Evolutionary conservation across 2,888 invertebrate genomes (phyloP).

Genomic region (Drosophila formosana): DNA sequence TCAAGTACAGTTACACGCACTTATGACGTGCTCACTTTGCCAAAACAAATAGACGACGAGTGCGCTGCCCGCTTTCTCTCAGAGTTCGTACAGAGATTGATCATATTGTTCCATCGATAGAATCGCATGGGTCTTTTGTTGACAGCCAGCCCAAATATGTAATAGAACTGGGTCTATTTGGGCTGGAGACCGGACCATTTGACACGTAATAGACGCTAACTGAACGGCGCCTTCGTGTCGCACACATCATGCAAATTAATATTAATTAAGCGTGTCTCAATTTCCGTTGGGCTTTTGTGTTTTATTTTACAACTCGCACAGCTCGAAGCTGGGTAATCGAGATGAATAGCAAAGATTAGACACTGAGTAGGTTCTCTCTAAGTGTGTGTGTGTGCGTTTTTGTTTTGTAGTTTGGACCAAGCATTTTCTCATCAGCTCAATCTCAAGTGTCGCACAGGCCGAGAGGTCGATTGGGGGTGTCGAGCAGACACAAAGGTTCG

Average conservation of each 20-base stretch:
- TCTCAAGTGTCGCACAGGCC: slow-evolving; percentile 22
- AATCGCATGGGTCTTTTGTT: slow-evolving; percentile 50
- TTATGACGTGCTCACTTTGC: slow-evolving; percentile 54
- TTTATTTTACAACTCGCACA: slow-evolving; percentile 14
- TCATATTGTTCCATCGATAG: slow-evolving; percentile 67
- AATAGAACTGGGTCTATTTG: neutral
- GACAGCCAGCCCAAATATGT: slow-evolving; percentile 32
- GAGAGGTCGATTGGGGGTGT: slow-evolving; percentile 1
- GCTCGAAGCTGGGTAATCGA: slow-evolving; percentile 25
- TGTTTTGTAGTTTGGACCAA: slow-evolving; percentile 5
- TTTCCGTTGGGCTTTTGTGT: slow-evolving; percentile 53
- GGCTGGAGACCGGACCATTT: slow-evolving; percentile 1
- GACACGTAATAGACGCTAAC: slow-evolving; percentile 44
- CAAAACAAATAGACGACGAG: slow-evolving; percentile 14
- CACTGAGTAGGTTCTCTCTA: neutral
- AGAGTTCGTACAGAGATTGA: slow-evolving; percentile 58
- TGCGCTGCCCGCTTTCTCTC: neutral
- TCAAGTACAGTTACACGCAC: slow-evolving; percentile 58
- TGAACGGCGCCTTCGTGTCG: slow-evolving; percentile 50
- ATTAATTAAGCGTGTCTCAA: slow-evolving; percentile 73
- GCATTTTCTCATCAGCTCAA: neutral
- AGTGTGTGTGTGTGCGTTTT: neutral
- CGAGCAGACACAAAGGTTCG: neutral
- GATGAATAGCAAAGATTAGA: slow-evolving; percentile 49
- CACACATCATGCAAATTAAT: slow-evolving; percentile 76